These are phyloP conservation scores for Pseudomyrmex dendroicus DNA, from an alignment of 1,140 invertebrate species.

Conservation along the genomic window DNA sequence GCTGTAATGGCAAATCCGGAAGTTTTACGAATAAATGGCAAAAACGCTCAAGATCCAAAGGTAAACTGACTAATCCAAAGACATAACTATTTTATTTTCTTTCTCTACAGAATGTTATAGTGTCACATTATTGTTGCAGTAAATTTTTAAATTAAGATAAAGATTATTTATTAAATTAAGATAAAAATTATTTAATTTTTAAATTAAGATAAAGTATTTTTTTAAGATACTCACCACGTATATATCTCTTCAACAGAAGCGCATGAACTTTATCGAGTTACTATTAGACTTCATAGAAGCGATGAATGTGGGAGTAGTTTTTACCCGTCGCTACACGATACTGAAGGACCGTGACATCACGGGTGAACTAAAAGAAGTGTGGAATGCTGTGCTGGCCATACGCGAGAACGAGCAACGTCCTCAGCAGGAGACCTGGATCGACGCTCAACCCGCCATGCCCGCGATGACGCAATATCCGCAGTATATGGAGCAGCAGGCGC, in stretches of 20 bases:
- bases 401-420: slow-evolving; percentile 85
- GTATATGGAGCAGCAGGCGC: slow-evolving; percentile 71
- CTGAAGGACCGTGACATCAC: slow-evolving; percentile 89
- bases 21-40: slow-evolving; percentile 88
- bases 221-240: background rate
- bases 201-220: background rate
- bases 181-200: too few relatives aligned
- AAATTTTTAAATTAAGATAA: background rate
- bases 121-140: background rate
- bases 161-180: background rate
- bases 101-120: background rate
- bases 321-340: slow-evolving; percentile 87
- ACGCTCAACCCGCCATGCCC: slow-evolving; percentile 75
- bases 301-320: slow-evolving; percentile 88
- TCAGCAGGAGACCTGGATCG: slow-evolving; percentile 79
- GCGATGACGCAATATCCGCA: slow-evolving; percentile 71
- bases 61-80: slow-evolving; percentile 71
- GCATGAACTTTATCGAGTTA: slow-evolving; percentile 87
- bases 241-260: slow-evolving; percentile 85
- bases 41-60: slow-evolving; percentile 87
- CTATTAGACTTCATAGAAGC: slow-evolving; percentile 90
- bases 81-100: background rate
- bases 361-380: slow-evolving; percentile 90
- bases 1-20: slow-evolving; percentile 90
- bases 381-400: slow-evolving; percentile 89